Evolutionary conservation across 1,140 invertebrate species (phyloP).

Genomic region (Laupala kohalensis): DNA sequence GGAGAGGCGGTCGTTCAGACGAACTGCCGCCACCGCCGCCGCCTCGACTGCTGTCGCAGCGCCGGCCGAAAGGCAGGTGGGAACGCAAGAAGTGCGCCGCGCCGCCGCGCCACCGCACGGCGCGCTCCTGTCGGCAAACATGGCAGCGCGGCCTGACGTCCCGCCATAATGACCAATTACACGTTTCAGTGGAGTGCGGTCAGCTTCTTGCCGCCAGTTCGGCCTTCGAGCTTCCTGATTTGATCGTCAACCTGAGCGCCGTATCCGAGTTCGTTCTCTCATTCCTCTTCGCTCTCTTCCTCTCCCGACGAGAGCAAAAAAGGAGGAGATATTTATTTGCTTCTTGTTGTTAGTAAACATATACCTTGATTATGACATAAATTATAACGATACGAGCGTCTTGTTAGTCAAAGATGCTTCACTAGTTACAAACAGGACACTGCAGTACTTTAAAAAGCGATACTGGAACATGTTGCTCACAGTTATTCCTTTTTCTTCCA

Average conservation of each 20-base stretch:
- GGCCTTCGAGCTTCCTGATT: neutral
- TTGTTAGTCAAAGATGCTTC: neutral
- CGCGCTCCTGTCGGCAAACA: neutral
- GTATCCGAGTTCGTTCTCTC: too few relatives aligned
- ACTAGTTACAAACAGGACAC: neutral
- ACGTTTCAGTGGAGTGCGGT: neutral
- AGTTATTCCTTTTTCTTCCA: neutral
- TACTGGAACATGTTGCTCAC: neutral
- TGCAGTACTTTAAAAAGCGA: neutral
- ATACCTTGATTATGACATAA: neutral
- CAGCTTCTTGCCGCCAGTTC: neutral
- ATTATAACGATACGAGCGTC: neutral
- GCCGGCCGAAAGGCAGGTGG: neutral
- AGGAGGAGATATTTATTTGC: neutral
- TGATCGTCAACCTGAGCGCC: neutral
- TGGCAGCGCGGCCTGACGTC: neutral
- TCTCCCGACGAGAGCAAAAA: too few relatives aligned
- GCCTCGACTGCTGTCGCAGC: too few relatives aligned
- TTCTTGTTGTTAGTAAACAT: neutral
- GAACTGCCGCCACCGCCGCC: too few relatives aligned
- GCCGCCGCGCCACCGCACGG: neutral
- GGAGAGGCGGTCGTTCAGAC: neutral
- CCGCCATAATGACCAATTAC: neutral
- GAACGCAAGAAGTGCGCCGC: neutral
- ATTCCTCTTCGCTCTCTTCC: too few relatives aligned